phyloP scores from a whole-genome alignment of 2,797 vertebrate genomes.

The Tangara arthus region DNA sequence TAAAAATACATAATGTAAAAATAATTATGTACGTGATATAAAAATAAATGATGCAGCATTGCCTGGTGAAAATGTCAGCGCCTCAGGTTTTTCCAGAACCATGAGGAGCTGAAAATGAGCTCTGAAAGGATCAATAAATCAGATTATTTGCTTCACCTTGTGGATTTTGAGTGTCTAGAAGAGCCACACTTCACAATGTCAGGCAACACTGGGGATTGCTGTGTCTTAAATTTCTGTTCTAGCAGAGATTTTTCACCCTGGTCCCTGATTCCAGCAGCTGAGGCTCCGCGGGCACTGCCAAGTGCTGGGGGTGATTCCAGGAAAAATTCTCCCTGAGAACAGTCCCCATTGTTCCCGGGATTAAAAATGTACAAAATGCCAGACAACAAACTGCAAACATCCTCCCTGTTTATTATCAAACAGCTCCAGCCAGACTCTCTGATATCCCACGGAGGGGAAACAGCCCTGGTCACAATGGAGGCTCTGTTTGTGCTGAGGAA shows the following conservation, averaged over 20 bases:
- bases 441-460: not conserved
- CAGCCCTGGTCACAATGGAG: not conserved
- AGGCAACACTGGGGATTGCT: not conserved
- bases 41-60: not conserved
- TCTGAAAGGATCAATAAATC: not conserved
- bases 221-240: rapidly evolving
- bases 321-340: too few relatives aligned
- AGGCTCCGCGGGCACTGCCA: too few relatives aligned
- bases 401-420: not conserved
- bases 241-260: not conserved
- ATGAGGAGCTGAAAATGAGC: not conserved
- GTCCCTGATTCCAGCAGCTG: not conserved
- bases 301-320: too few relatives aligned
- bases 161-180: not conserved
- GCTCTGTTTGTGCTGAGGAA: not conserved
- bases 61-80: rapidly evolving
- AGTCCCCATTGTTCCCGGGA: not conserved
- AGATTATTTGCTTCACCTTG: not conserved
- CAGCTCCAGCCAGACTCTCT: not conserved
- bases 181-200: not conserved
- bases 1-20: not conserved
- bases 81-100: not conserved
- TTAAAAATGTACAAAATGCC: conserved; percentile 16
- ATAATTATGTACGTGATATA: too few relatives aligned
- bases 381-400: conserved; percentile 9